Evolutionary conservation across 1,140 invertebrate genomes (phyloP).

Genomic region (Arion vulgaris): DNA sequence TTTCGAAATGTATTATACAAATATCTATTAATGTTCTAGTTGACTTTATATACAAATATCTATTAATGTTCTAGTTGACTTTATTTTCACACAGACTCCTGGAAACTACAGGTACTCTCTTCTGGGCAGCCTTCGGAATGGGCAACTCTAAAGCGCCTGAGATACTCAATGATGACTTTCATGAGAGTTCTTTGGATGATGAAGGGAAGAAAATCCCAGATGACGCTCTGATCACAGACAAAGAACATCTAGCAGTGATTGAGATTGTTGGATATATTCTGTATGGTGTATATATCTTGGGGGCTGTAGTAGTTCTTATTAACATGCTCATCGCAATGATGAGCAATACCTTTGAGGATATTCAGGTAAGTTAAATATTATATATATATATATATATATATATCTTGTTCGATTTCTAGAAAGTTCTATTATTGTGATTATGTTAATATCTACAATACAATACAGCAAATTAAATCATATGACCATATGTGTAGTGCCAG

Average conservation of each 20-base stretch:
- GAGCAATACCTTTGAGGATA: slow-evolving; percentile 98
- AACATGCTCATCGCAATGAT: slow-evolving; percentile 99
- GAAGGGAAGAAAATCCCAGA: not conserved
- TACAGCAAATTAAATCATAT: too few relatives aligned
- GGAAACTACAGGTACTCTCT: slow-evolving; percentile 74
- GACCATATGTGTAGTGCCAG: too few relatives aligned
- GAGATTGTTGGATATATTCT: slow-evolving; percentile 74
- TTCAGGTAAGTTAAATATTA: slow-evolving; percentile 81
- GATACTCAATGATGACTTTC: slow-evolving; percentile 18
- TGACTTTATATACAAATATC: too few relatives aligned
- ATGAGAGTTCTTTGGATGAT: slow-evolving; percentile 34
- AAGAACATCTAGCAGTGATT: not conserved
- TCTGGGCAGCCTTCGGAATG: slow-evolving; percentile 61
- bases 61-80: too few relatives aligned
- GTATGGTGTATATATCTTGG: slow-evolving; percentile 96
- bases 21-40: too few relatives aligned
- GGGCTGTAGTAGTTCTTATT: slow-evolving; percentile 96
- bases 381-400: too few relatives aligned
- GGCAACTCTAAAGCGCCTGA: slow-evolving; percentile 52
- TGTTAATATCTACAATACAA: too few relatives aligned
- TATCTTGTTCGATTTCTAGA: too few relatives aligned
- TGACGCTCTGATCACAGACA: not conserved
- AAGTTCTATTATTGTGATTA: too few relatives aligned
- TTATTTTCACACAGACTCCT: not conserved
- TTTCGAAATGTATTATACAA: too few relatives aligned